Base-by-base conservation (phyloP, 2,113 vertebrate genomes). In the Semnornis frantzii region DNA sequence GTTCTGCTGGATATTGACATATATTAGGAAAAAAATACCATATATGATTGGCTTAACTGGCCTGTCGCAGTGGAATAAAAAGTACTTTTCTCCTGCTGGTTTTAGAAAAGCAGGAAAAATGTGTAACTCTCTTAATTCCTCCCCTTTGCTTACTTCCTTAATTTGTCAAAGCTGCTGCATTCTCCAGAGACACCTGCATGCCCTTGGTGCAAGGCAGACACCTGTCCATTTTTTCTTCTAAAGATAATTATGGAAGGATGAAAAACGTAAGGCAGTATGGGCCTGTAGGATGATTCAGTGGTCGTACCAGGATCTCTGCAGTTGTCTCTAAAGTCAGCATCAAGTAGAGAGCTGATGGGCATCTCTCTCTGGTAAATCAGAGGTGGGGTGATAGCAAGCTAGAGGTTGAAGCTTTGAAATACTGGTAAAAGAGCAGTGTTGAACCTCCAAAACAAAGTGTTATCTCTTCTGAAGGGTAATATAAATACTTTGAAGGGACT, bases 221-320 rank as follows among this genome's bases (percentile, higher is more conserved):
- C 25, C 55, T 44, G 42, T 16, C 12, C 50, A 21, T 48, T 73
- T 42, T 9, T 69, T 78, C 50, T 81, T 80, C 33, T 54, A 42
- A 21, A 73, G 59, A 87, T 33, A 55, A 71, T 25, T 10, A 62
- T 59, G 39, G 28, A 90, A 78, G 17, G 6, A 3, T 50, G 69
- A 81, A 85, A 78, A 92, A 31, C 6, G 21, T 44, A 18, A 54
- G 17, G 15, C 0, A 3, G 30, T 12, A 17, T 1, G 2, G 42
- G 9, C 18, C 25, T 0, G 0, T 0, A 13, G 31, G 13, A 37
- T 23, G 14, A 2, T 76, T 30, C 2, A 9, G 18, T 24, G 63
- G 34, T 60, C 0, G 1, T 65, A 75, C 11, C 19, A 31, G 19
- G 14, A 10, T 19, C 44, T 2, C 2, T 73, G 34, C 2, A 3